Evolutionary conservation across 2,113 vertebrate genomes (phyloP).

Genomic region (Astatoreochromis straeleni): DNA sequence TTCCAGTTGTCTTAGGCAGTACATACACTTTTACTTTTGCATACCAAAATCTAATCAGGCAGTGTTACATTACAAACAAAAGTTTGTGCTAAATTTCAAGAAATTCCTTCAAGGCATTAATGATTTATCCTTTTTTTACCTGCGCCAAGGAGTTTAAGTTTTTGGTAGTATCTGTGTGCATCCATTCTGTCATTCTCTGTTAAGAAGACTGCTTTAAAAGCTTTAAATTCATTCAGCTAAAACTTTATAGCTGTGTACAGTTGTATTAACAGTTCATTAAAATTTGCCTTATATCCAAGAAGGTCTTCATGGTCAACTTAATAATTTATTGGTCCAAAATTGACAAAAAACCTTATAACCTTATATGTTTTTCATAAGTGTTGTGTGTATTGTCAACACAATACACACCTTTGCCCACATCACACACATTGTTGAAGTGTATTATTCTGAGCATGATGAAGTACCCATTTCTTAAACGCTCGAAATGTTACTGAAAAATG

Average conservation of each 20-base stretch:
- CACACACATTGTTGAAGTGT: not conserved
- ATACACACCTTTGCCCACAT: not conserved
- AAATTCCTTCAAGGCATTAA: not conserved
- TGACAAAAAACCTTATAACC: not conserved
- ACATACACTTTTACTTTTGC: not conserved
- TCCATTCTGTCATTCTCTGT: not conserved
- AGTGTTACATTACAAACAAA: not conserved
- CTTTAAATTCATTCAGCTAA: not conserved
- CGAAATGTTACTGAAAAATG: not conserved
- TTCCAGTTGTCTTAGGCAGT: not conserved
- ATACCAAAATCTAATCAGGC: not conserved
- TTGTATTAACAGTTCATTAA: not conserved
- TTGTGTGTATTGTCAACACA: not conserved
- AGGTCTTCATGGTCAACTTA: not conserved
- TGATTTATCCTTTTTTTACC: not conserved
- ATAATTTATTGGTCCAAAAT: not conserved
- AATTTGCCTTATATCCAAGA: accelerated
- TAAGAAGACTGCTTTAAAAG: not conserved
- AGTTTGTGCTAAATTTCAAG: not conserved
- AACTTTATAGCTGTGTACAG: not conserved
- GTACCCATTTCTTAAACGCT: not conserved
- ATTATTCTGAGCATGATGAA: not conserved
- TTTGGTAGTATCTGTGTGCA: not conserved
- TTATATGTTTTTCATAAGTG: not conserved
- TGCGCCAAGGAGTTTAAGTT: accelerated